These are phyloP conservation scores for Drosophila suzukii DNA, from an alignment of 1,140 invertebrate species.

Conservation along the genomic window DNA sequence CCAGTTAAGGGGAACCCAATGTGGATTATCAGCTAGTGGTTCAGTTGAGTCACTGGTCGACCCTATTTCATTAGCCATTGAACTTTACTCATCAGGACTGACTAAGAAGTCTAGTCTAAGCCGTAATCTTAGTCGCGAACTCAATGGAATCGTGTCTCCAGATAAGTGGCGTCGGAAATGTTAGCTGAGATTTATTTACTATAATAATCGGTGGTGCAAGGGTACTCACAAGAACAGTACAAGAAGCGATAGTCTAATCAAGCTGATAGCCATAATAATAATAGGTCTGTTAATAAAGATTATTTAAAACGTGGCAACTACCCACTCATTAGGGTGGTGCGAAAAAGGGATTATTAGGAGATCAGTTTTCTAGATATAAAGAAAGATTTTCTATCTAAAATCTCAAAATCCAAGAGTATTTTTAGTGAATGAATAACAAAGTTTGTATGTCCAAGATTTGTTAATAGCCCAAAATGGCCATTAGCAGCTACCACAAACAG, in stretches of 20 bases:
- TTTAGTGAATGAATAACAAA: neutral
- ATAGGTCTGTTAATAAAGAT: conserved; percentile 5
- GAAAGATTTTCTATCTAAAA: too few relatives aligned
- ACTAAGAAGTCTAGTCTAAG: conserved; percentile 14
- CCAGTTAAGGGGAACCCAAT: neutral
- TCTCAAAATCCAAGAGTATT: too few relatives aligned
- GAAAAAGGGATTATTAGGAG: neutral
- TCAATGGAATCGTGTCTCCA: conserved; percentile 5
- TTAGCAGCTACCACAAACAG: too few relatives aligned
- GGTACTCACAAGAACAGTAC: neutral
- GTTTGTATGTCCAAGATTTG: neutral
- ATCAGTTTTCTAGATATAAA: too few relatives aligned
- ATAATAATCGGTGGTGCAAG: conserved; percentile 12
- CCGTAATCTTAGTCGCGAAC: conserved; percentile 26
- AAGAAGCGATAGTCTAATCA: conserved; percentile 12
- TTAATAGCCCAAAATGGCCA: too few relatives aligned
- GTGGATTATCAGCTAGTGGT: conserved; percentile 27
- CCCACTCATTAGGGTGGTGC: neutral
- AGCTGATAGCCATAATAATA: neutral
- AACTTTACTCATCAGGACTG: conserved; percentile 23
- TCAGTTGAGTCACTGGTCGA: conserved; percentile 20
- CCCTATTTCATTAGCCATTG: conserved; percentile 7
- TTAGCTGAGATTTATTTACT: conserved; percentile 18
- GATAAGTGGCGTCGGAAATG: conserved; percentile 12
- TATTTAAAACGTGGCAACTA: neutral